Evolutionary conservation across 2,888 invertebrate species (phyloP).

Genomic region (Chloroclysta siterata): DNA sequence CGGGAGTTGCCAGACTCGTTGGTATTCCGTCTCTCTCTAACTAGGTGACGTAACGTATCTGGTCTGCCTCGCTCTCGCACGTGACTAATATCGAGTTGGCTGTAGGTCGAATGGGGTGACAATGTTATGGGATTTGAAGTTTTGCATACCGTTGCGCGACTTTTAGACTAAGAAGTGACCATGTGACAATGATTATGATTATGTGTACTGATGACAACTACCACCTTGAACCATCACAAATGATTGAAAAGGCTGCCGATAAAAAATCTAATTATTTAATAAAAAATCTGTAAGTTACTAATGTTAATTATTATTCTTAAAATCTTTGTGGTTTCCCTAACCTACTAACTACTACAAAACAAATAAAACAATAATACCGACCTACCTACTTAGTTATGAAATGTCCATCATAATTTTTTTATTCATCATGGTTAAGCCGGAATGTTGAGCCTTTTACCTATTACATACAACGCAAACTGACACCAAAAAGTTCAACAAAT

Average conservation of each 20-base stretch:
- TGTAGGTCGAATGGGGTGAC: constrained; percentile 40
- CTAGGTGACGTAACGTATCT: constrained; percentile 30
- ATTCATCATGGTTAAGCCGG: too few species aligned
- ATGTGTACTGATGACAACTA: too few species aligned
- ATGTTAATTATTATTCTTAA: background rate
- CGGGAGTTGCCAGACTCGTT: constrained; percentile 17
- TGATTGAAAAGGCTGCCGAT: too few species aligned
- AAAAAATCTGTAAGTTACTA: background rate
- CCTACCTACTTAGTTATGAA: too few species aligned
- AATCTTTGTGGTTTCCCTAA: background rate
- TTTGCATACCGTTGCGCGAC: background rate
- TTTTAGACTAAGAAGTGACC: background rate
- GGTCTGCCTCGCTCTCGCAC: constrained; percentile 30
- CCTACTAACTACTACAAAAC: too few species aligned
- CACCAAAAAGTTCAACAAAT: constrained; percentile 20
- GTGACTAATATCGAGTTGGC: constrained; percentile 32
- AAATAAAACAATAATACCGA: too few species aligned
- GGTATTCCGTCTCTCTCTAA: constrained; percentile 25
- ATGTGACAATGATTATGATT: background rate
- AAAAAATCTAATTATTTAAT: too few species aligned
- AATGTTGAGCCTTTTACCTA: too few species aligned
- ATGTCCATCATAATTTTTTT: too few species aligned
- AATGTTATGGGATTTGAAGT: constrained; percentile 11
- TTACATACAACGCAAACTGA: background rate
- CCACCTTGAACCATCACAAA: background rate